Evolutionary conservation across 2,113 vertebrate species (phyloP).

Genomic region (Leptobrachium ailaonicum): DNA sequence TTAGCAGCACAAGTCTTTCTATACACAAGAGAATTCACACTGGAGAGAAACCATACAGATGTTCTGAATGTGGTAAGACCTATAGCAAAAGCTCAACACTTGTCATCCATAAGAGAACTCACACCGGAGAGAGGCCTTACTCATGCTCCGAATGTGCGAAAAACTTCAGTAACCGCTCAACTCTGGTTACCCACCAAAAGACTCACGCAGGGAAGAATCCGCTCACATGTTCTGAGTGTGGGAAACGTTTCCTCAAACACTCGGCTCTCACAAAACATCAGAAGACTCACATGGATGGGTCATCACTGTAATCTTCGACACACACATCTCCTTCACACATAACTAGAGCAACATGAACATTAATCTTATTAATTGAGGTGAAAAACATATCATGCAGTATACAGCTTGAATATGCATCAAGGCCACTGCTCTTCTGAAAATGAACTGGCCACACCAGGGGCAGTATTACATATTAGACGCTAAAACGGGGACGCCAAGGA

Average conservation of each 20-base stretch:
- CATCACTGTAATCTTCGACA: too few relatives aligned
- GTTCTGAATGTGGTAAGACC: constrained; percentile 54
- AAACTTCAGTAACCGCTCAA: constrained; percentile 81
- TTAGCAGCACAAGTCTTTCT: constrained; percentile 58
- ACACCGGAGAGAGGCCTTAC: constrained; percentile 69
- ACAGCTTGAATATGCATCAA: too few relatives aligned
- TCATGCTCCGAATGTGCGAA: constrained; percentile 74
- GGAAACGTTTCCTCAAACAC: constrained; percentile 63
- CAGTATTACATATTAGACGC: too few relatives aligned
- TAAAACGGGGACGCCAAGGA: too few relatives aligned
- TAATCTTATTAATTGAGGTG: too few relatives aligned
- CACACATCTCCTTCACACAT: too few relatives aligned
- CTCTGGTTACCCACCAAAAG: constrained; percentile 76
- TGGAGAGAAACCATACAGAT: constrained; percentile 54
- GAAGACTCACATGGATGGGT: background rate
- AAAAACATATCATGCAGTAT: too few relatives aligned
- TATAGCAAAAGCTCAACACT: constrained; percentile 61
- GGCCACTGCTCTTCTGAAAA: too few relatives aligned
- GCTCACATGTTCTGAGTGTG: constrained; percentile 59
- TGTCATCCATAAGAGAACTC: constrained; percentile 56
- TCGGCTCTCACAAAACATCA: constrained; percentile 60
- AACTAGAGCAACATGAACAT: too few relatives aligned
- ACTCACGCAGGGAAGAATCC: constrained; percentile 68
- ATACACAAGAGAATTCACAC: constrained; percentile 60
- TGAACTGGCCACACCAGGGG: too few relatives aligned